phyloP scores from a whole-genome alignment of 1,140 invertebrate species.

The Pseudomyrmex gracilis region DNA sequence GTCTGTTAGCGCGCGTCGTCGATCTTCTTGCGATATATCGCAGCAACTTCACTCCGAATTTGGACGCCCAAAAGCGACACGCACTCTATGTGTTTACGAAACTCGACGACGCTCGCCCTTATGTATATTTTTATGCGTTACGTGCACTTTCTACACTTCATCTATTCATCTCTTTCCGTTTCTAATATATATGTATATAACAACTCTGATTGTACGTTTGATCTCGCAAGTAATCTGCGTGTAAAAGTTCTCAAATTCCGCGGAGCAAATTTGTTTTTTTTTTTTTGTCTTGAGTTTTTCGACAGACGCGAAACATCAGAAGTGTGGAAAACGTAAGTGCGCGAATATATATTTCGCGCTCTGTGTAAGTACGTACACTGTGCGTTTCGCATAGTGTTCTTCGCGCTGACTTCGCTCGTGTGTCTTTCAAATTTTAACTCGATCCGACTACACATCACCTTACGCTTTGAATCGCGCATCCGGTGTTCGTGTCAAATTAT shows the following conservation, averaged over 20 bases:
- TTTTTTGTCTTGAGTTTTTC: too few relatives aligned
- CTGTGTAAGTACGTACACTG: too few relatives aligned
- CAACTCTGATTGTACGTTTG: too few relatives aligned
- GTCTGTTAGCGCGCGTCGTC: background rate
- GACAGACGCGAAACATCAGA: background rate
- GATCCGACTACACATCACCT: background rate
- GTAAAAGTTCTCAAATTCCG: too few relatives aligned
- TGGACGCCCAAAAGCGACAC: background rate
- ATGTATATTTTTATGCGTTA: background rate
- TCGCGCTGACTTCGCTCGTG: background rate
- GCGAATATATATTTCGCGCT: too few relatives aligned
- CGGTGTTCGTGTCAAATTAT: background rate
- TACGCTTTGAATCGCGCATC: slow-evolving; percentile 2
- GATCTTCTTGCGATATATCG: background rate
- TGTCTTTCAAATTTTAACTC: too few relatives aligned
- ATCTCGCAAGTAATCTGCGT: too few relatives aligned
- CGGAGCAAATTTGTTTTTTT: too few relatives aligned
- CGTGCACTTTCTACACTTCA: too few relatives aligned
- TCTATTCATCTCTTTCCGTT: too few relatives aligned
- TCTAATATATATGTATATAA: too few relatives aligned
- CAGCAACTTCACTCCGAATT: background rate
- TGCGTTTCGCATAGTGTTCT: background rate
- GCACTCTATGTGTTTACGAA: background rate
- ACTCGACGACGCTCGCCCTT: background rate
- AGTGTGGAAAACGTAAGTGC: background rate